Conservation (phyloP, 2,888 invertebrate species). For the Apodemia zela region DNA sequence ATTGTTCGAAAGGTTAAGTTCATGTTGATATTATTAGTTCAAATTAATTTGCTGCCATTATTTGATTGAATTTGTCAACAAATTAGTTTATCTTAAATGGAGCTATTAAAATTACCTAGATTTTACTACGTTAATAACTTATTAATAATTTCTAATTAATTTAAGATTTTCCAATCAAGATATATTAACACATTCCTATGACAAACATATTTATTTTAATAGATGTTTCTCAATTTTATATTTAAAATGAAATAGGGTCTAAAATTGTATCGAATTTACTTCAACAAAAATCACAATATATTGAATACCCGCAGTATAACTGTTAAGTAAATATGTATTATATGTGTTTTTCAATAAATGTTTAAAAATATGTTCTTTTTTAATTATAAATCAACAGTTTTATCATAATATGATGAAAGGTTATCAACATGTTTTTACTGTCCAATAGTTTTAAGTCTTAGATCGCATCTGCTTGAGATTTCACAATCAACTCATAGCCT, state of each 20-base stretch:
- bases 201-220: neutral
- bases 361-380: neutral
- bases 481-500: no score
- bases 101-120: neutral
- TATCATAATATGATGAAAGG: no score
- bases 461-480: no score
- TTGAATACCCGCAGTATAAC: neutral
- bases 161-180: neutral
- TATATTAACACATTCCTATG: neutral
- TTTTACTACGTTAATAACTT: neutral
- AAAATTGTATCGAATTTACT: neutral
- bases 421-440: no score
- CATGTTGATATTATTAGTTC: neutral
- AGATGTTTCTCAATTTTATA: neutral
- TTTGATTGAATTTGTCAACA: neutral
- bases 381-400: no score
- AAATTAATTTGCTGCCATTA: neutral
- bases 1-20: no score
- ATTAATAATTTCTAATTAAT: neutral
- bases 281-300: neutral
- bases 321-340: slow-evolving; percentile 20
- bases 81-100: neutral
- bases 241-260: neutral
- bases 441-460: no score
- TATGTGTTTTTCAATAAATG: slow-evolving; percentile 39